phyloP scores from a whole-genome alignment of 1,140 invertebrate species.

The Diorhabda carinulata region DNA sequence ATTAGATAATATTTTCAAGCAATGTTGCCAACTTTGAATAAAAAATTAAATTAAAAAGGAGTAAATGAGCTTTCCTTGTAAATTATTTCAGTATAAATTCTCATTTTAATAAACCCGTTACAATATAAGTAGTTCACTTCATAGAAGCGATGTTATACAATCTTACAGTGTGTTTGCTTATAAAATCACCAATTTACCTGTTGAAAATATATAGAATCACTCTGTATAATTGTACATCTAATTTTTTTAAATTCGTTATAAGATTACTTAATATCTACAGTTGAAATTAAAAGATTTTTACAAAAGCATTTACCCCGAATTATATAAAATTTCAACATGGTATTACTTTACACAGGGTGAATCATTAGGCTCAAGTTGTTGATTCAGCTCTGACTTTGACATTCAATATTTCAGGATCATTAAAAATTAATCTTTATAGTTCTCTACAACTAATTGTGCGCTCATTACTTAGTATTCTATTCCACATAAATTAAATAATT shows the following conservation, averaged over 20 bases:
- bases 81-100: background rate
- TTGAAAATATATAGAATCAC: conserved; percentile 20
- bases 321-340: conserved; percentile 11
- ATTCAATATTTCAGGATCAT: too few relatives aligned
- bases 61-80: conserved; percentile 3
- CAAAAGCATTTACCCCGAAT: conserved; percentile 10
- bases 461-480: too few relatives aligned
- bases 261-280: conserved; percentile 32
- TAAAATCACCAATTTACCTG: conserved; percentile 13
- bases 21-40: too few relatives aligned
- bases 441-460: too few relatives aligned
- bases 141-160: conserved; percentile 31
- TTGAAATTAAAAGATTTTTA: background rate
- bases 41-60: background rate
- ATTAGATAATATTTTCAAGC: too few relatives aligned
- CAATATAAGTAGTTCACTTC: conserved; percentile 31
- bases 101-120: conserved; percentile 8
- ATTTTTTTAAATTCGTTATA: conserved; percentile 44
- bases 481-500: too few relatives aligned
- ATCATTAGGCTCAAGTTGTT: background rate
- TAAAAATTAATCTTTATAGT: too few relatives aligned
- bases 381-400: too few relatives aligned
- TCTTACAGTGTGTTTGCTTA: conserved; percentile 17
- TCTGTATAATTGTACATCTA: conserved; percentile 5
- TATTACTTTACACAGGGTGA: conserved; percentile 9